phyloP scores from a whole-genome alignment of 2,113 vertebrate species.

The Austrofundulus limnaeus region DNA sequence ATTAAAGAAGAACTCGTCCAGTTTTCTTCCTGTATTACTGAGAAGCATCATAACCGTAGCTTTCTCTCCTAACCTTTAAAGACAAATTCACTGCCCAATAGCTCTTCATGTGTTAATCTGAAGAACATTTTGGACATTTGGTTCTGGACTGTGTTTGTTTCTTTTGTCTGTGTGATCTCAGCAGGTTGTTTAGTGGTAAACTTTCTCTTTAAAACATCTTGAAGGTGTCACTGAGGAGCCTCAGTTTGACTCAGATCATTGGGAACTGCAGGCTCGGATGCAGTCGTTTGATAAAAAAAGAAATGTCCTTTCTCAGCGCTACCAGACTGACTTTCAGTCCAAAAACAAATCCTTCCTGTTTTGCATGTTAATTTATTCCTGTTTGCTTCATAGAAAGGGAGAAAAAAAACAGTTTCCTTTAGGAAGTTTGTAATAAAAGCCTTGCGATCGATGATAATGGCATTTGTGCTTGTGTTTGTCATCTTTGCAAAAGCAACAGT shows the following conservation, averaged over 20 bases:
- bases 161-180: background rate
- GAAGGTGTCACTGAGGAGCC: constrained; percentile 70
- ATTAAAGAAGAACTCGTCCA: too few species aligned
- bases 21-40: too few species aligned
- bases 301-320: constrained; percentile 56
- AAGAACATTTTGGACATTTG: too few species aligned
- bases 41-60: too few species aligned
- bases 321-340: constrained; percentile 63
- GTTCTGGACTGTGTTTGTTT: too few species aligned
- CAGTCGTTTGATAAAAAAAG: constrained; percentile 54
- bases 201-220: constrained; percentile 64
- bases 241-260: constrained; percentile 63
- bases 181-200: constrained; percentile 37
- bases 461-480: constrained; percentile 83
- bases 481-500: constrained; percentile 82
- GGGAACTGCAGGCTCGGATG: constrained; percentile 49
- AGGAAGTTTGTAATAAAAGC: constrained; percentile 86
- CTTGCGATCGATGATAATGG: constrained; percentile 83
- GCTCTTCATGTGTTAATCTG: too few species aligned
- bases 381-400: constrained; percentile 45
- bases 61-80: too few species aligned
- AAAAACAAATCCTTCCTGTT: constrained; percentile 67
- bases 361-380: constrained; percentile 80
- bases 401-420: constrained; percentile 67
- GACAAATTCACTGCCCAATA: too few species aligned